These are phyloP conservation scores for Poecile atricapillus DNA, from an alignment of 2,113 vertebrate genomes.

Conservation along the genomic window DNA sequence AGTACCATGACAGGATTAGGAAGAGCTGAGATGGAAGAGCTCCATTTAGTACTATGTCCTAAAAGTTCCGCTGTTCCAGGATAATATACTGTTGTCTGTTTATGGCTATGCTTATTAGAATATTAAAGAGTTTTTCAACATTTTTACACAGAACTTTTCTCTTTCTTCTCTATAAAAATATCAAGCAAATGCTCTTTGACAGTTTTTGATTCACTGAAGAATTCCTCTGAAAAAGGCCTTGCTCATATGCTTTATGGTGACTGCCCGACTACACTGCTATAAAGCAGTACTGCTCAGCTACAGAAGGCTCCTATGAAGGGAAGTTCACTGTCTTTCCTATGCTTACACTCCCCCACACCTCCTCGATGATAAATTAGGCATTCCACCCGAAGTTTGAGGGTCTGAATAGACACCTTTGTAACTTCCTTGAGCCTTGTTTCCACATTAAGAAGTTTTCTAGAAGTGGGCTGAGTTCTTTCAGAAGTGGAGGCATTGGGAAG, in stretches of 20 bases:
- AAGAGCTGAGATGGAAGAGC: neutral
- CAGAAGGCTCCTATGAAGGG: neutral
- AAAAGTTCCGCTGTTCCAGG: neutral
- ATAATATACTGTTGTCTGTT: neutral
- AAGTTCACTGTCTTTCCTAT: neutral
- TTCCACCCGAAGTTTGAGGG: neutral
- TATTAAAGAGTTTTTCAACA: neutral
- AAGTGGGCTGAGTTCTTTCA: neutral
- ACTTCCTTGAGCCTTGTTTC: neutral
- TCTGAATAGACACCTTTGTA: neutral
- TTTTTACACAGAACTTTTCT: neutral
- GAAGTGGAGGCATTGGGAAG: neutral
- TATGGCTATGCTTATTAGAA: neutral
- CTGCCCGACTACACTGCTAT: neutral
- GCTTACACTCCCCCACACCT: neutral
- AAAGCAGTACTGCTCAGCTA: neutral
- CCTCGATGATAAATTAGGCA: neutral
- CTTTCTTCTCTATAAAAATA: neutral
- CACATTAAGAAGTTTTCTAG: neutral
- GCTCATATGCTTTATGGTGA: neutral
- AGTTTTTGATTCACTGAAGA: neutral
- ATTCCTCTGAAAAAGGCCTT: neutral
- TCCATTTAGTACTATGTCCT: neutral
- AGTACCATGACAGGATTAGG: neutral
- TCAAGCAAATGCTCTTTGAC: neutral